Percentiles rank a stretch among this genome's conserved stretches.
phyloP scores from a whole-genome alignment of 1,140 invertebrate species.

The Drosophila lacteicornis region DNA sequence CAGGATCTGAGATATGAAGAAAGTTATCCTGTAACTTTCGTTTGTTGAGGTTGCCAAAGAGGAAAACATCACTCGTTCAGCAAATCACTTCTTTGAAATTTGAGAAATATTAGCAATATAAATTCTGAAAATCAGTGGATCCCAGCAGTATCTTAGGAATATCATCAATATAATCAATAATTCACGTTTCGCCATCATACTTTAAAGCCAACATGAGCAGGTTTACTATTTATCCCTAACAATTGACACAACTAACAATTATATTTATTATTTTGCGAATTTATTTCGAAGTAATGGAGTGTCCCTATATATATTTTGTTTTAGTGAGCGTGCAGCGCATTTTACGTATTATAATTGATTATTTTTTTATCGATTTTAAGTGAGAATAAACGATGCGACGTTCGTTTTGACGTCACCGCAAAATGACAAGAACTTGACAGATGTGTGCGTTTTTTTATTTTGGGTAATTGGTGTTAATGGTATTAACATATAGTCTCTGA shows the following conservation, averaged over 20 bases:
- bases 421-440: conserved; percentile 13
- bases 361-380: conserved; percentile 38
- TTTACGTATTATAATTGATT: conserved; percentile 49
- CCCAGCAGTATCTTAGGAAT: neutral
- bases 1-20: no score
- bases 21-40: no score
- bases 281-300: conserved; percentile 13
- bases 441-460: conserved; percentile 1
- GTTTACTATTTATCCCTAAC: conserved; percentile 5
- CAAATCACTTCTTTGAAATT: neutral
- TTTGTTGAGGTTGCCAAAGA: conserved; percentile 3
- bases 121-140: neutral
- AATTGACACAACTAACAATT: conserved; percentile 9
- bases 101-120: neutral
- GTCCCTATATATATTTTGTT: conserved; percentile 15
- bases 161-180: neutral
- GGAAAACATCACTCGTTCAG: no score
- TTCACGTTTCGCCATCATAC: neutral
- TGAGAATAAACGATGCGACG: conserved; percentile 47
- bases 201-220: conserved; percentile 8
- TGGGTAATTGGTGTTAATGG: neutral
- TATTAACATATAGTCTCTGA: neutral
- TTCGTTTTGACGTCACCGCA: conserved; percentile 47
- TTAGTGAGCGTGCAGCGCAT: conserved; percentile 37
- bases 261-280: conserved; percentile 18